Conservation (phyloP, 2,888 invertebrate genomes). For the Phasia obesa region DNA sequence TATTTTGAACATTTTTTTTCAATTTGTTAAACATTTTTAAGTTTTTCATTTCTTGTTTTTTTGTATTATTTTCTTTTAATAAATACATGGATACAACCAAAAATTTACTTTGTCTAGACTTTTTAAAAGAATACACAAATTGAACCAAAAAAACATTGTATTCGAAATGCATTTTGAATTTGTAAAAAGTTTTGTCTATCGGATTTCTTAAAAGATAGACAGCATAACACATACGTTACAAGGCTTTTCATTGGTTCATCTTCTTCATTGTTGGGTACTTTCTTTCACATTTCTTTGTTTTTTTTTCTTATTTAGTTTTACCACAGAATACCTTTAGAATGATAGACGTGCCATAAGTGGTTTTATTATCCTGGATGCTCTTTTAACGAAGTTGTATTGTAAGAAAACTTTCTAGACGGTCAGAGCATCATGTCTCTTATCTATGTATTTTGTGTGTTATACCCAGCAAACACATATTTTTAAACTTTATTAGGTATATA, state of each 20-base stretch:
- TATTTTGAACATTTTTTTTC: not conserved
- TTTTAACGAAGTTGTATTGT: slow-evolving; percentile 70
- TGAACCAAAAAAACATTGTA: slow-evolving; percentile 23
- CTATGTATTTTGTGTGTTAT: not conserved
- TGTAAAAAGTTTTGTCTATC: slow-evolving; percentile 60
- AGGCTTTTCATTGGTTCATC: slow-evolving; percentile 31
- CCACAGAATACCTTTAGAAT: slow-evolving; percentile 69
- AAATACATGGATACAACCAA: slow-evolving; percentile 16
- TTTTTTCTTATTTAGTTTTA: slow-evolving; percentile 11
- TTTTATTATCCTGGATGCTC: slow-evolving; percentile 69
- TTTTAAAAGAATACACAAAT: slow-evolving; percentile 50
- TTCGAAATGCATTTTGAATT: slow-evolving; percentile 68
- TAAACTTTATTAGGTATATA: too few relatives aligned
- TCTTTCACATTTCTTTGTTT: slow-evolving; percentile 23
- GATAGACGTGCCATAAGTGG: slow-evolving; percentile 70
- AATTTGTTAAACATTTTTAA: slow-evolving; percentile 24
- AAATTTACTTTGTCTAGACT: slow-evolving; percentile 68
- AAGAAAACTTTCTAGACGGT: slow-evolving; percentile 69
- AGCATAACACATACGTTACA: slow-evolving; percentile 29
- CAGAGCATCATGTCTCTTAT: slow-evolving; percentile 54
- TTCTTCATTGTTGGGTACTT: slow-evolving; percentile 39
- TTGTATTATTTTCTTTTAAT: slow-evolving; percentile 4
- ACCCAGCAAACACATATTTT: too few relatives aligned
- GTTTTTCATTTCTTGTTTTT: slow-evolving; percentile 2
- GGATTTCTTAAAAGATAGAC: slow-evolving; percentile 37